Evolutionary conservation across 2,113 vertebrate species (phyloP), one percentile per base, ranked within the genome.

Genomic region (Gasterosteus nipponicus): DNA sequence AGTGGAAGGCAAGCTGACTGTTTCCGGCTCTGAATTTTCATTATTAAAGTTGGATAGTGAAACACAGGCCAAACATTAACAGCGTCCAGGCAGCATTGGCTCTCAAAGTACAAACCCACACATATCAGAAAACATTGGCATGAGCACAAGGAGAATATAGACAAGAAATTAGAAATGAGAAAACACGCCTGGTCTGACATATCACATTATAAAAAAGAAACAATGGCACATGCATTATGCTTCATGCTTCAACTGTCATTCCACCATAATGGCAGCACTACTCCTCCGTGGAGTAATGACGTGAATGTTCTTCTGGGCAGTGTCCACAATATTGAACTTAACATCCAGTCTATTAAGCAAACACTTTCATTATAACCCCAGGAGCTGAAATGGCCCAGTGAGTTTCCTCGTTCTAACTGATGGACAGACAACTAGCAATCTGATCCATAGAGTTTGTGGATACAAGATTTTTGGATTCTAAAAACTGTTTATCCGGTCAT

Each of bases 181-280:
- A 16, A 49, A 49, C 2, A 49, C 47, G 6, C 47, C 47, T 19
- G 19, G 19, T 18, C 47, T 47, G 46, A 49, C 47, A 18, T 7
- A 14, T 44, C 5, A 7, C 16, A 47, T 47, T 7, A 19, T 18
- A 47, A 5, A 18, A 18, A 5, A 5, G 16, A 5, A 47, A 47
- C 46, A 47, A 47, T 47, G 46, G 46, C 46, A 47, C 4, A 46
- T 46, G 1, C 15, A 16, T 16, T 46, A 46, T 46, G 16, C 44
- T 46, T 46, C 44, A 46, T 46, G 44, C 44, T 7, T 7, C 15
- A 16, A 47, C 46, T 6, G 19, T 60, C 9, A 8, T 49, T 61
- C 15, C n/a, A 53, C n/a, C 41, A 66, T 35, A 47, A 75, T 14
- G n/a, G n/a, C n/a, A 35, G 29, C 46, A 65, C 31, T 22, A 65